These are phyloP conservation scores for Delphinapterus leucas DNA, from an alignment of 2,113 vertebrate genomes.

Conservation along the genomic window DNA sequence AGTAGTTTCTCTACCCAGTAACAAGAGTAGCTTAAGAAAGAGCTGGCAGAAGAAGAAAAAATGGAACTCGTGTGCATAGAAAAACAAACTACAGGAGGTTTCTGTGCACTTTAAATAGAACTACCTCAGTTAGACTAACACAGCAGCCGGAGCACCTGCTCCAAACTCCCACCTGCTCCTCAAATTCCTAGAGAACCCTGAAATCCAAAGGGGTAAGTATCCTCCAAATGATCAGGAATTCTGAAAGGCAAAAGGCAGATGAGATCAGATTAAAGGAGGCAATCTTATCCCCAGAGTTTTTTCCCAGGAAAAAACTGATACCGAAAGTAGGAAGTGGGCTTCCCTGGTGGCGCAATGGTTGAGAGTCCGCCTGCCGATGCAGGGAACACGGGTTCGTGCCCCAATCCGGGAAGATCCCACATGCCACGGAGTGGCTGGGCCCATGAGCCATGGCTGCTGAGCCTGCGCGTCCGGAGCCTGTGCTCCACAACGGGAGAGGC, in stretches of 20 bases:
- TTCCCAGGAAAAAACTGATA: not conserved
- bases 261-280: not conserved
- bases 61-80: not conserved
- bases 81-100: not conserved
- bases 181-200: not conserved
- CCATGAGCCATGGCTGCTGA: too few relatives aligned
- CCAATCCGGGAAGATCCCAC: too few relatives aligned
- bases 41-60: not conserved
- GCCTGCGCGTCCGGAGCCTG: too few relatives aligned
- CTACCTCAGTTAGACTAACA: not conserved
- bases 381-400: too few relatives aligned
- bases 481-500: too few relatives aligned
- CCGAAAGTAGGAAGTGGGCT: not conserved
- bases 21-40: not conserved
- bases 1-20: not conserved
- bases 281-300: not conserved
- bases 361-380: too few relatives aligned
- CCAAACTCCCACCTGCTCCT: not conserved
- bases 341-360: too few relatives aligned
- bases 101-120: not conserved
- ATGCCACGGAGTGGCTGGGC: too few relatives aligned
- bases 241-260: not conserved
- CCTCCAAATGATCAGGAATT: not conserved
- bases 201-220: not conserved
- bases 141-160: not conserved